Conservation (phyloP, 2,888 invertebrate genomes). For the Orchestes rusci region DNA sequence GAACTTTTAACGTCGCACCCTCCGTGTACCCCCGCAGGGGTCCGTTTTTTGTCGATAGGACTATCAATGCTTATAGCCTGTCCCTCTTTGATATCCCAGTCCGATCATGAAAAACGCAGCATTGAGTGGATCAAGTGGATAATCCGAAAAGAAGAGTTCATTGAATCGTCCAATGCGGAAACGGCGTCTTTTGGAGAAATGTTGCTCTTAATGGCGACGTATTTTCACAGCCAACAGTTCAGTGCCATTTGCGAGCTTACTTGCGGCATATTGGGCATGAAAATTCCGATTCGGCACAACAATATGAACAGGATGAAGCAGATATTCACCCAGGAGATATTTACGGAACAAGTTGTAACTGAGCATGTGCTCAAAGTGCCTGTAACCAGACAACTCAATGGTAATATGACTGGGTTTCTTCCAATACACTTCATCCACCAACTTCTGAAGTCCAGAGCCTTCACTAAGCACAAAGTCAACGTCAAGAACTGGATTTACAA, state of each 20-base stretch:
- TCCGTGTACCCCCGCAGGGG: constrained; percentile 84
- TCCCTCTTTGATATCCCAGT: constrained; percentile 66
- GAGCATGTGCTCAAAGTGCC: constrained; percentile 94
- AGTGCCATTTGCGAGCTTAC: constrained; percentile 90
- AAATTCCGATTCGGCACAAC: constrained; percentile 79
- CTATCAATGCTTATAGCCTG: constrained; percentile 93
- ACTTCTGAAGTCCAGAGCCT: constrained; percentile 84
- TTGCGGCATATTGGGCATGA: constrained; percentile 91
- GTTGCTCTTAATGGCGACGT: constrained; percentile 91
- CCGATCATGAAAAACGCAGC: constrained; percentile 76
- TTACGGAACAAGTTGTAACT: constrained; percentile 94
- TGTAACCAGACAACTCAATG: constrained; percentile 82
- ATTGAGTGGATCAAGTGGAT: constrained; percentile 89
- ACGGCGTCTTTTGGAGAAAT: constrained; percentile 92
- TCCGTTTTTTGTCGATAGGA: constrained; percentile 85
- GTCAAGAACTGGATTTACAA: constrained; percentile 95
- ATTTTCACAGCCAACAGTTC: constrained; percentile 93
- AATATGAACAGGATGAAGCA: constrained; percentile 84
- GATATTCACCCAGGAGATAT: constrained; percentile 93
- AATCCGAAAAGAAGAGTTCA: constrained; percentile 82
- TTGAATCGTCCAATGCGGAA: constrained; percentile 77
- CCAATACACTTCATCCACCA: constrained; percentile 97
- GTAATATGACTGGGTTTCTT: constrained; percentile 78
- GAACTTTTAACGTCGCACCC: constrained; percentile 83
- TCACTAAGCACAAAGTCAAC: constrained; percentile 92